Conservation (phyloP, 2,113 vertebrate species). For the Rousettus leschenaultii region DNA sequence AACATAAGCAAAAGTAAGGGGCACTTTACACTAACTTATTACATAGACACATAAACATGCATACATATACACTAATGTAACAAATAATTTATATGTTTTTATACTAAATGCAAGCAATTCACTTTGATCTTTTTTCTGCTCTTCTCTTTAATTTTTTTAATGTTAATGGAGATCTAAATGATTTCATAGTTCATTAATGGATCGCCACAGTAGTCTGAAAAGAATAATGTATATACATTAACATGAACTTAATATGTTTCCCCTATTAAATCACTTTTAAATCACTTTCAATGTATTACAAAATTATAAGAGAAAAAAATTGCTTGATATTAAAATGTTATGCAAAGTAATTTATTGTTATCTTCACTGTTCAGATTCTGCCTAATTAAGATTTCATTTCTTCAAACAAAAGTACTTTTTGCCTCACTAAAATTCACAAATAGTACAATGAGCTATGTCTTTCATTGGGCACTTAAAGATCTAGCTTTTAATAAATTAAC, state of each 20-base stretch:
- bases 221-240: not conserved
- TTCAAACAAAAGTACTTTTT: not conserved
- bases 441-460: not conserved
- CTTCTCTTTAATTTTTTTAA: not conserved
- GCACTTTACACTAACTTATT: not conserved
- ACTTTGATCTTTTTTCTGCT: not conserved
- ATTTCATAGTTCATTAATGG: not conserved
- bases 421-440: not conserved
- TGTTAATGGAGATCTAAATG: not conserved
- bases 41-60: not conserved
- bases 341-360: not conserved
- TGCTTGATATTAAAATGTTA: not conserved
- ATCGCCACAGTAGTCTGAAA: not conserved
- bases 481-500: not conserved
- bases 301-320: slow-evolving; percentile 4
- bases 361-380: not conserved
- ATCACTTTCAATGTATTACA: slow-evolving; percentile 6
- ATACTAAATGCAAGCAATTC: not conserved
- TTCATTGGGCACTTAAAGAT: not conserved
- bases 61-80: not conserved
- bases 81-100: not conserved
- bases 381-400: not conserved
- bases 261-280: slow-evolving; percentile 14
- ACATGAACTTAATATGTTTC: not conserved
- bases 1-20: not conserved